Evolutionary conservation across 2,888 invertebrate genomes (phyloP), one percentile per base, ranked within the genome.

Genomic region (Acanthopleura granulata): DNA sequence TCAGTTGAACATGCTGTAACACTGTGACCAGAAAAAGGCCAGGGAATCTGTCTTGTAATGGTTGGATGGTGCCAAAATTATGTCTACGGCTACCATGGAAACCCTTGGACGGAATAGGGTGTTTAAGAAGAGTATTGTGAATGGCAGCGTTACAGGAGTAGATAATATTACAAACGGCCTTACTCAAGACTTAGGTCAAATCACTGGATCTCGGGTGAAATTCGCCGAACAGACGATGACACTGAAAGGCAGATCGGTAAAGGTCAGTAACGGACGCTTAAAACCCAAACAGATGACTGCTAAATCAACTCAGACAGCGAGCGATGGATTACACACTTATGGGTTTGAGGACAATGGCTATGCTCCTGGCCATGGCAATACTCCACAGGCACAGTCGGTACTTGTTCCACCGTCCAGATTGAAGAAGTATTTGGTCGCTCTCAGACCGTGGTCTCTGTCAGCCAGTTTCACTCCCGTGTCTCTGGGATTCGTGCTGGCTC

Each of bases 381-480:
- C 6, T 6, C 18, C 57, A 9, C n/a, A n/a, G 22, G 1, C 18
- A 22, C 18, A 18, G 6, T 57, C 12, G 57, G 22, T 22, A 6
- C 6, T 4, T 57, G 18, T 12, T 4, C 57, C 57, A 57, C 57
- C 57, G 22, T n/a, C 69, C 25, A 27, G 16, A 25, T 29, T 69
- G 18, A 69, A 69, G 15, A 77, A 51, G 51, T 89, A 88, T 79
- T 72, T 89, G 25, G 81, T 96, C 82, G 97, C 98, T 0, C 91
- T 97, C 79, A 93, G 98, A 79, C 98, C 98, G 40, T 98, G 98
- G 97, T 97, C 97, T 0, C 92, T 97, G 81, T 96, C 96, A 85
- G 96, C 95, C 16, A 97, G 97, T 81, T 91, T 98, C 79, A 94
- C 97, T 91, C 98, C 98, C 22, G 97, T 97, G 0, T 92, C 97